These are phyloP conservation scores for Oscarella lobularis DNA, from an alignment of 37 sponge, comb jelly and placozoan genomes.

Conservation along the genomic window DNA sequence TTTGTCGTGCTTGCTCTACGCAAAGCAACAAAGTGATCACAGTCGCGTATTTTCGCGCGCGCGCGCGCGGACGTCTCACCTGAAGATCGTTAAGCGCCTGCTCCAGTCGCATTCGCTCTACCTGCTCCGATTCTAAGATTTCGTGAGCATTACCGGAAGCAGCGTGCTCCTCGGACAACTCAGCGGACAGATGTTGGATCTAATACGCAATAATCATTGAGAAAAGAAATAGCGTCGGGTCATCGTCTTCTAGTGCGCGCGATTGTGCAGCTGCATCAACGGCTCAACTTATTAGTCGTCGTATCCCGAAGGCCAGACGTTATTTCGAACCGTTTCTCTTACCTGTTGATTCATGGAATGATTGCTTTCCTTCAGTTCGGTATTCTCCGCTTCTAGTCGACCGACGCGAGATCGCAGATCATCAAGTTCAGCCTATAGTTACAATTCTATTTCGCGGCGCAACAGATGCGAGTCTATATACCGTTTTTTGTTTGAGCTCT, in stretches of 20 bases:
- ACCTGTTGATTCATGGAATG: neutral
- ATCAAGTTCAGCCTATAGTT: neutral
- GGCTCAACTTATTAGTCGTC: no score
- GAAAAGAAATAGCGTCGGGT: no score
- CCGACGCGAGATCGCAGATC: neutral
- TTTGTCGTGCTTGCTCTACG: neutral
- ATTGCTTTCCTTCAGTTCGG: neutral
- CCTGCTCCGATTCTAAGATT: constrained; percentile 63
- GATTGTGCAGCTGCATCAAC: no score
- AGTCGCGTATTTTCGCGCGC: neutral
- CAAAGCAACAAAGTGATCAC: neutral
- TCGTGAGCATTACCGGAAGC: constrained; percentile 40
- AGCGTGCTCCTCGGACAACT: constrained; percentile 35
- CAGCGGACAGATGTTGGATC: constrained; percentile 40
- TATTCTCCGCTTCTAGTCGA: neutral
- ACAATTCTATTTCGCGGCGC: neutral
- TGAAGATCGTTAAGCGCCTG: constrained; percentile 53
- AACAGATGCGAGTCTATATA: constrained; percentile 26
- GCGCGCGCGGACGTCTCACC: constrained; percentile 11
- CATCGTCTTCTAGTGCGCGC: no score
- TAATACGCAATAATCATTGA: constrained; percentile 1
- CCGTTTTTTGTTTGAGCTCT: constrained; percentile 62
- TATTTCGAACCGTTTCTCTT: no score
- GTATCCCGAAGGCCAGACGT: no score
- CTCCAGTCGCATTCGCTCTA: constrained; percentile 58